A percentile compares a stretch with the other conserved stretches of the same genome.
Conservation (phyloP, 2,888 invertebrate genomes). For the Stenotaenia linearis region DNA sequence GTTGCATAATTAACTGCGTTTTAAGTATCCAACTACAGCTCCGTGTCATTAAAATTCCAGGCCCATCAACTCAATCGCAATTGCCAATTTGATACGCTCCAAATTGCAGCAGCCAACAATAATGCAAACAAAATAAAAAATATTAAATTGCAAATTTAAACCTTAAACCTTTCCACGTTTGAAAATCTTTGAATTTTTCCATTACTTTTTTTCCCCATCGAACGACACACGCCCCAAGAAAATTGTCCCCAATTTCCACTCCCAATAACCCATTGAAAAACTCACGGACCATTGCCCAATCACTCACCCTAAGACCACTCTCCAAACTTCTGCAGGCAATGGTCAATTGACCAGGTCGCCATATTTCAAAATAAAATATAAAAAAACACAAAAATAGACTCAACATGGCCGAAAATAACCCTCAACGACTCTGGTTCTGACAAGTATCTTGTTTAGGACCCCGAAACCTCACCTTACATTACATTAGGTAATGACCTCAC, state of each 20-base stretch:
- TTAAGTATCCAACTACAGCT: too few species aligned
- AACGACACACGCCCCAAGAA: background rate
- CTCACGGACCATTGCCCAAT: background rate
- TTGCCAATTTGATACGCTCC: too few species aligned
- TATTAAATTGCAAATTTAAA: too few species aligned
- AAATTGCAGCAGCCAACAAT: too few species aligned
- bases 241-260: background rate
- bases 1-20: too few species aligned
- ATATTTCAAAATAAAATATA: background rate
- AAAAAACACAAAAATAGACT: background rate
- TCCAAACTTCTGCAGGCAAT: slow-evolving; percentile 14
- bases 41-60: too few species aligned
- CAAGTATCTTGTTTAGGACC: background rate
- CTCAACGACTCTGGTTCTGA: background rate
- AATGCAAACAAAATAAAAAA: too few species aligned
- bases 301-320: background rate
- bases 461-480: background rate
- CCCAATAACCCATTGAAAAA: background rate
- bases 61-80: too few species aligned
- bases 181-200: background rate
- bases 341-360: background rate
- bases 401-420: background rate
- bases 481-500: background rate
- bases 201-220: background rate
- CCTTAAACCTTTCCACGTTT: too few species aligned